Evolutionary conservation across 2,797 vertebrate genomes (phyloP).

Genomic region (Tenualosa thibaudeaui): DNA sequence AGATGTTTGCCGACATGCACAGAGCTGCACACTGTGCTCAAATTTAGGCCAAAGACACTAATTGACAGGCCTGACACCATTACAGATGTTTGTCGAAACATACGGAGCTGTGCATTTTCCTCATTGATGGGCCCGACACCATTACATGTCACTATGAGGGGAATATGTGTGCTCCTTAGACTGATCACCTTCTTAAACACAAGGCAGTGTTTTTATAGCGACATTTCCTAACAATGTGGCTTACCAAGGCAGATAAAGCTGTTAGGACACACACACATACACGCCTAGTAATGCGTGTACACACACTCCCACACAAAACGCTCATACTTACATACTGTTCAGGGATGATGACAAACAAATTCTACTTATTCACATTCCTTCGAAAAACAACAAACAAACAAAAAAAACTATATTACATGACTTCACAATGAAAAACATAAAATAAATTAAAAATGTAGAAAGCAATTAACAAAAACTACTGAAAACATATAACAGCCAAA

Average conservation of each 20-base stretch:
- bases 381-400: conserved; percentile 39
- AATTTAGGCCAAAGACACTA: no score
- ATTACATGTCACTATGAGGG: background rate
- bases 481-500: conserved; percentile 32
- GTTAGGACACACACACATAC: conserved; percentile 29
- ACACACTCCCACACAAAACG: conserved; percentile 12
- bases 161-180: conserved; percentile 23
- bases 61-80: no score
- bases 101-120: no score
- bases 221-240: conserved; percentile 22
- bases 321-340: conserved; percentile 33
- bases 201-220: conserved; percentile 53
- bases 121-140: no score
- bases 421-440: conserved; percentile 47
- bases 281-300: conserved; percentile 19
- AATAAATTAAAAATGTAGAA: conserved; percentile 58
- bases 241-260: conserved; percentile 35
- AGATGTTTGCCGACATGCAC: no score
- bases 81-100: no score
- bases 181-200: conserved; percentile 36
- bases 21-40: no score
- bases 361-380: conserved; percentile 45
- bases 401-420: conserved; percentile 43
- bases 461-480: conserved; percentile 41
- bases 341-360: conserved; percentile 42